These are phyloP conservation scores for Actinia equina DNA, from an alignment of 64 coral and sea anemone genomes.

Conservation along the genomic window DNA sequence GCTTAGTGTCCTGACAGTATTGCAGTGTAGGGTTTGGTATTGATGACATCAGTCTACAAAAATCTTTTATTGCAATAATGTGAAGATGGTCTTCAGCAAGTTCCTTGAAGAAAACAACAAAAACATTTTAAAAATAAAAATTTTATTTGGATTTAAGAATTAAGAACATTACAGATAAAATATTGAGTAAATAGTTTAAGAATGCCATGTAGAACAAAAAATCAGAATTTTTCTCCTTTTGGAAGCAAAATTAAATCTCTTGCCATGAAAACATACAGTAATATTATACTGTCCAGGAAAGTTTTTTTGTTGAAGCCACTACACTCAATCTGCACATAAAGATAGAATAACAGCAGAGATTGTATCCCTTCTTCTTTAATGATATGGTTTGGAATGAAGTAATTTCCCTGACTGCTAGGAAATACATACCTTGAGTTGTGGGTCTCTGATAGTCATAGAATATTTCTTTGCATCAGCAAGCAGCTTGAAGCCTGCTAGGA, in stretches of 20 bases:
- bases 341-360: too few species aligned
- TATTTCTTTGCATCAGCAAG: constrained; percentile 28
- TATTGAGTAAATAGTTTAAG: too few species aligned
- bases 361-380: too few species aligned
- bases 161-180: not conserved
- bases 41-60: constrained; percentile 37
- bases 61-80: constrained; percentile 17
- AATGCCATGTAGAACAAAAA: too few species aligned
- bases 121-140: too few species aligned
- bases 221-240: too few species aligned
- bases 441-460: not conserved
- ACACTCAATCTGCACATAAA: too few species aligned
- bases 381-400: too few species aligned
- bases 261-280: too few species aligned
- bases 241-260: not conserved
- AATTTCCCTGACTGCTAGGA: not conserved
- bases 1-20: constrained; percentile 27
- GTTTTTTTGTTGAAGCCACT: too few species aligned
- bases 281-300: too few species aligned
- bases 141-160: too few species aligned
- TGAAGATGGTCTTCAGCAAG: constrained; percentile 39
- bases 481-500: constrained; percentile 73
- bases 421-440: constrained; percentile 8
- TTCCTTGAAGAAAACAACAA: constrained; percentile 21
- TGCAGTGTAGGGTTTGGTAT: constrained; percentile 37